Evolutionary conservation across 2,113 vertebrate species (phyloP), one percentile per base, ranked within the genome.

Genomic region (Lichenostomus cassidix): DNA sequence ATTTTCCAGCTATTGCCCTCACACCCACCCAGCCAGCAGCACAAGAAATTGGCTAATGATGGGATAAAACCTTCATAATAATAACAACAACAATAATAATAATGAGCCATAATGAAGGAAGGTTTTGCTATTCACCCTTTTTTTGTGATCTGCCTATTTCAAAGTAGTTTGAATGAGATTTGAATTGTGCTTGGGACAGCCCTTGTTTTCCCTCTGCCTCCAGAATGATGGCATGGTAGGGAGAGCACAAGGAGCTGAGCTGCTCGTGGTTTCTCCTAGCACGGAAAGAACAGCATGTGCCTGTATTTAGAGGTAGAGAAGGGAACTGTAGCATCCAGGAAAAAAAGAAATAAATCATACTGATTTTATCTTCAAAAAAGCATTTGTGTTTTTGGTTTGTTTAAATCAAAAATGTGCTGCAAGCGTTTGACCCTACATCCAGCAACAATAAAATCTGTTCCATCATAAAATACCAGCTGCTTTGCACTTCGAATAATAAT

Each of bases 391-490:
- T 84, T 90, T 68, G 24, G 62, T 88, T 94, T 96, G 76, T 89
- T 92, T 83, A 83, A 95, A 95, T 58, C 68, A 83, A 87, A 87
- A 92, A 65, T 18, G 88, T 58, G 94, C 81, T 90, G 69, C 79
- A 86, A 93, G 92, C 24, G 2, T 84, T 81, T 96, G 93, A 96
- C 93, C 95, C 93, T 39, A 60, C 39, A 94, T 81, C 90, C 88
- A 96, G 73, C 69, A 94, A 96, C 80, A 93, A 93, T 96, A 93
- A 96, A 96, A 92, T 87, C 80, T 77, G 83, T 87, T 94, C 90
- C 60, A 58, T 74, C 87, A 71, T 49, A 84, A 91, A 92, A 96
- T 80, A 90, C 71, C 93, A 93, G 87, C 94, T 96, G 83, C 73
- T 95, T 89, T 81, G 55, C 75, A 64, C 90, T 93, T 59, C 14